These are phyloP conservation scores for Rhizoglyphus robini DNA, from an alignment of 1,140 invertebrate genomes.

Conservation along the genomic window DNA sequence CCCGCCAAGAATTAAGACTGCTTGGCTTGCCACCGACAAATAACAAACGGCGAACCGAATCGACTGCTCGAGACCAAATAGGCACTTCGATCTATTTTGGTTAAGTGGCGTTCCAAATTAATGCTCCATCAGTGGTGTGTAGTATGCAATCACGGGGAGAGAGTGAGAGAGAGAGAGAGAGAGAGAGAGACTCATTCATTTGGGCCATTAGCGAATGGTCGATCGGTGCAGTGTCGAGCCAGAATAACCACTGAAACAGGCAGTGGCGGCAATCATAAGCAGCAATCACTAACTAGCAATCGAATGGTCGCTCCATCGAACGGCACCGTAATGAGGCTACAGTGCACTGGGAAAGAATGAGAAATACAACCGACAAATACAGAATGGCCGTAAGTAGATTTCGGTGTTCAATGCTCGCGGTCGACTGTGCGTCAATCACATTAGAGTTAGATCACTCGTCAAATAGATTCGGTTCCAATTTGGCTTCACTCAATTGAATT, in stretches of 20 bases:
- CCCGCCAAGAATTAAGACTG: no score
- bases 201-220: no score
- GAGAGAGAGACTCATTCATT: no score
- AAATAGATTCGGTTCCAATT: conserved; percentile 4
- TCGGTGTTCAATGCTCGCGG: background rate
- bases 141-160: no score
- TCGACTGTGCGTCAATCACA: background rate
- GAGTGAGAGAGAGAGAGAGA: no score
- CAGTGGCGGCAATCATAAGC: background rate
- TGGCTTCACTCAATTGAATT: background rate
- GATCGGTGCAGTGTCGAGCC: no score
- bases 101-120: conserved; percentile 7
- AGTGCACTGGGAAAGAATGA: background rate
- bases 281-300: conserved; percentile 6
- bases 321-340: background rate
- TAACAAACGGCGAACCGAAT: no score
- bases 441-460: conserved; percentile 11
- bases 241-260: background rate
- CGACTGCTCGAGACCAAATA: background rate
- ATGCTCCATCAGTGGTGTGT: no score
- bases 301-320: conserved; percentile 2
- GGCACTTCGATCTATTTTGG: conserved; percentile 6
- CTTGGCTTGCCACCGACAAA: no score
- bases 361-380: background rate
- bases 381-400: no score